A percentile compares a stretch with the other conserved stretches of the same genome.
Conservation (phyloP, 2,797 vertebrate genomes). For the Coccyzus lansbergi region DNA sequence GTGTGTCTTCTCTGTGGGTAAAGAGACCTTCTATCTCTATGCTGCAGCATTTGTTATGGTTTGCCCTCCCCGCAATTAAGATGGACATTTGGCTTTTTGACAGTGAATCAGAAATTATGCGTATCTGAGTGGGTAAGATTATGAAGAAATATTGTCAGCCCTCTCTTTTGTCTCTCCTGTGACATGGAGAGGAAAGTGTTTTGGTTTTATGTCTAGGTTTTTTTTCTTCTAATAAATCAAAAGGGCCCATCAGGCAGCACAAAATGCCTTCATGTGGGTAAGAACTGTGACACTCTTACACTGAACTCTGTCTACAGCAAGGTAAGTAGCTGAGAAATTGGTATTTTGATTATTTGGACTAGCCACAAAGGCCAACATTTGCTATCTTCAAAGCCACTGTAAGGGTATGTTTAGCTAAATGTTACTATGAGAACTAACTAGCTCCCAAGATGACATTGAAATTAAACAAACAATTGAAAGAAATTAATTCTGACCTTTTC, state of each 20-base stretch:
- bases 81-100: background rate
- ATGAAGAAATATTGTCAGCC: background rate
- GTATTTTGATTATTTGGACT: background rate
- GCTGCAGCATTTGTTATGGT: background rate
- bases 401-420: background rate
- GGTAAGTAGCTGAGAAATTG: background rate
- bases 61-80: background rate
- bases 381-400: background rate
- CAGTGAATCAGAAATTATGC: background rate
- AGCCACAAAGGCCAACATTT: background rate
- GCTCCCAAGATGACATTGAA: background rate
- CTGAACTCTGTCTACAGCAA: background rate
- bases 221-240: background rate
- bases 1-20: background rate
- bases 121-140: background rate
- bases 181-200: background rate
- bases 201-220: background rate
- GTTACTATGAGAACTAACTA: background rate
- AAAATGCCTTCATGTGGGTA: background rate
- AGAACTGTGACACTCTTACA: background rate
- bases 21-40: background rate
- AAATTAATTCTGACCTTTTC: constrained; percentile 52
- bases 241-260: background rate
- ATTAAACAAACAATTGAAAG: constrained; percentile 5
- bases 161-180: background rate